phyloP scores from a whole-genome alignment of 2,888 invertebrate genomes.

The Polydrusus cervinus region DNA sequence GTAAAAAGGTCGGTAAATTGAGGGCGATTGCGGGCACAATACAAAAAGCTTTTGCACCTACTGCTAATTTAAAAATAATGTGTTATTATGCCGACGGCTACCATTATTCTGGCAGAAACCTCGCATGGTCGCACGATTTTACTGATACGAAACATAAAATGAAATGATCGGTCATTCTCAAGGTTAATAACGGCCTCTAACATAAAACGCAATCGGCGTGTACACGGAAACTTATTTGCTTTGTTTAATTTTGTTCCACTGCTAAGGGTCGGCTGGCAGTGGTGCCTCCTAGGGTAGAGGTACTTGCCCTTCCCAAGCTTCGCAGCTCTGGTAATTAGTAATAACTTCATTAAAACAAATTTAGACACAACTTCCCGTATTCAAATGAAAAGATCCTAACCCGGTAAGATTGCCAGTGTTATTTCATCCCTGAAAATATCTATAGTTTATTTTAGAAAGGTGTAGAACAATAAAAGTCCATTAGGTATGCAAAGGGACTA shows the following conservation, averaged over 20 bases:
- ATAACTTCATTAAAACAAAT: too few species aligned
- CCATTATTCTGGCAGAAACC: conserved; percentile 43
- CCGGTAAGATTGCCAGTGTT: too few species aligned
- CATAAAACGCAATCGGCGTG: conserved; percentile 62
- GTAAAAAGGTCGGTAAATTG: conserved; percentile 26
- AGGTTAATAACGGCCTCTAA: conserved; percentile 63
- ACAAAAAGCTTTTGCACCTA: conserved; percentile 42
- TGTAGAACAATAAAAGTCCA: too few species aligned
- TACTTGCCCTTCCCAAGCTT: too few species aligned
- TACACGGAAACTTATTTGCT: conserved; percentile 65
- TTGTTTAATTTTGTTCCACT: conserved; percentile 50
- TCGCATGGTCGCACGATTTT: conserved; percentile 60
- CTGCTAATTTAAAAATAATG: conserved; percentile 42
- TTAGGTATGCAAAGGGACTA: too few species aligned
- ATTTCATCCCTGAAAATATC: too few species aligned
- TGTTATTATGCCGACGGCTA: conserved; percentile 37
- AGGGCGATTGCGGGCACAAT: conserved; percentile 13
- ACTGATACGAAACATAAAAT: conserved; percentile 64
- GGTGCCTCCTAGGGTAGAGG: too few species aligned
- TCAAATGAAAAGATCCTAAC: too few species aligned
- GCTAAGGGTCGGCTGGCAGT: not conserved
- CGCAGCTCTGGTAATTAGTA: too few species aligned
- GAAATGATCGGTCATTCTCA: conserved; percentile 68
- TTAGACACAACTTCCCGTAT: too few species aligned
- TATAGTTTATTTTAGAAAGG: too few species aligned